Evolutionary conservation across 2,888 invertebrate species (phyloP), one percentile per base, ranked within the genome.

Genomic region (Quadriops clusia): DNA sequence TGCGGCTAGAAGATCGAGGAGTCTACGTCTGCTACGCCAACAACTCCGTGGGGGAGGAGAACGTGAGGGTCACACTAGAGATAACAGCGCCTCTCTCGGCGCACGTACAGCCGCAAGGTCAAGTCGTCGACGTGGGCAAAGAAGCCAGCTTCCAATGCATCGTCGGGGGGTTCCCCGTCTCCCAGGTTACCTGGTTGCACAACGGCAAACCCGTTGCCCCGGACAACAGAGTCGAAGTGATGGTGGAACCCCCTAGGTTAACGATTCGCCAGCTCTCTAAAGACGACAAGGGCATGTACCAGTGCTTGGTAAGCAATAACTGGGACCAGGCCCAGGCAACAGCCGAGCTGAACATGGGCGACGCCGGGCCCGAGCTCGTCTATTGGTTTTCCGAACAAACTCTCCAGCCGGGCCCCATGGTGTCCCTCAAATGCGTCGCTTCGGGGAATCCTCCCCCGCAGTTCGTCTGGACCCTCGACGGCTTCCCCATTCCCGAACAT

Each of bases 321-420:
- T 79, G 79, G 63, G 86, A 87, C 53, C 83, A 85, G 59, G 77
- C 79, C 9, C 86, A 86, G 56, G 85, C 83, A 6, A 74, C 78
- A 1, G 77, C 84, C 2, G 85, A 89, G 56, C 67, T 85, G 27
- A 70, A 79, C 45, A 68, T 87, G 50, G 85, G 87, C 43, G 89
- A 89, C 61, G 83, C 87, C 20, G 81, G 86, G 41, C 89, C 89
- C 23, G 87, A 89, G 64, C 66, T 90, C 47, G 74, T 82, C 45
- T 86, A 87, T 67, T 85, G 84, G 77, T 91, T 91, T 64, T 81
- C 85, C 34, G 89, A 90, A 59, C 87, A 89, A 62, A 90, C 87
- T 6, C 64, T 91, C 37, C 89, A 89, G 54, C 89, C 87, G 0
- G 91, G 91, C 10, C 87, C 89, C 17, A 81, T 84, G 40, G 84